Conservation (phyloP, 2,888 invertebrate species). For the Aphelenchoides bicaudatus region DNA sequence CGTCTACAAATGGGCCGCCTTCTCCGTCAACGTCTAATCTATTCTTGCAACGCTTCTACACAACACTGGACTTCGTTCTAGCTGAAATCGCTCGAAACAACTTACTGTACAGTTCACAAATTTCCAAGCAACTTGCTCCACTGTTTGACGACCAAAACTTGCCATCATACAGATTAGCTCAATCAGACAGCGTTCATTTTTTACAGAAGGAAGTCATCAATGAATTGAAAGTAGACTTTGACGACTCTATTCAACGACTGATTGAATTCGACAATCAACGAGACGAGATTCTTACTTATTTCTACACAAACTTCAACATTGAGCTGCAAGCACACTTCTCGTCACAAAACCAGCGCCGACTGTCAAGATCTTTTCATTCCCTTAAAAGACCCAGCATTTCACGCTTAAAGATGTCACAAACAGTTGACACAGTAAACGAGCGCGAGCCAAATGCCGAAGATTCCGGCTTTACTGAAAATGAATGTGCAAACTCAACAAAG, state of each 20-base stretch:
- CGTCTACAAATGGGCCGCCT: no score
- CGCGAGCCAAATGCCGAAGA: neutral
- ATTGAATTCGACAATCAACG: slow-evolving; percentile 75
- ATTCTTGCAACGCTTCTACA: slow-evolving; percentile 16
- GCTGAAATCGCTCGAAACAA: slow-evolving; percentile 2
- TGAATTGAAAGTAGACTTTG: slow-evolving; percentile 10
- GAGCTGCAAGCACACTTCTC: slow-evolving; percentile 24
- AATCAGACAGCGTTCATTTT: no score
- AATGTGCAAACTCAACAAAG: no score
- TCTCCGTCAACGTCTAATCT: slow-evolving; percentile 12
- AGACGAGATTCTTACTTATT: slow-evolving; percentile 83
- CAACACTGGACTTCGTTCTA: slow-evolving; percentile 9
- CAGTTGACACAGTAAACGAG: slow-evolving; percentile 30
- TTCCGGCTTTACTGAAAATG: no score
- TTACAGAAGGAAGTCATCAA: neutral
- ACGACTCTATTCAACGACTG: slow-evolving; percentile 54
- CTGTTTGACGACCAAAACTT: slow-evolving; percentile 5
- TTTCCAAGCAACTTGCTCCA: neutral
- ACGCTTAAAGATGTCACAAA: slow-evolving; percentile 36
- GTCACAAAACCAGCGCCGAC: neutral
- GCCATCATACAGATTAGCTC: neutral
- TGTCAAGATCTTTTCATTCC: no score
- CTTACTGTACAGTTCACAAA: slow-evolving; percentile 12
- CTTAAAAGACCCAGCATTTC: no score
- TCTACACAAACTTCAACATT: slow-evolving; percentile 77